Base-by-base conservation (phyloP, 2,888 invertebrate species). In the Luperina testacea region DNA sequence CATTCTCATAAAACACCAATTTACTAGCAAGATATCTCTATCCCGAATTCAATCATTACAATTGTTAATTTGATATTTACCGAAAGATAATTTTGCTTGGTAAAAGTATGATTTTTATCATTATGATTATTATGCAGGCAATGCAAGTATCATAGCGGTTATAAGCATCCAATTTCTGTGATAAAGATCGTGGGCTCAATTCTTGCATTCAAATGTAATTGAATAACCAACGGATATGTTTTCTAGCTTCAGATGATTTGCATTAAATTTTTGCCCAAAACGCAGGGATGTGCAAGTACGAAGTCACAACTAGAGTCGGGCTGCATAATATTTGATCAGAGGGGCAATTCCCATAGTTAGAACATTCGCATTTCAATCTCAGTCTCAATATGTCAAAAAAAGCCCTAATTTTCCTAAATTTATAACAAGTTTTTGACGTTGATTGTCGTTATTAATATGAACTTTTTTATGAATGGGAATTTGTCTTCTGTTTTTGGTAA, bases 1-100 rank as follows among this genome's bases (percentile, higher is more conserved):
- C 27, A 72, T 74, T 74, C 32, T 65, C 85, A 69, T 75, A 87
- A 84, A 87, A 87, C 73, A 75, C 70, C 42, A 86, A 73, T 80
- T 83, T 77, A 86, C 38, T 75, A 48, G 61, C 67, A 61, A 76
- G 80, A 80, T 86, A 86, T 65, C 45, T 42, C 27, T 61, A 59
- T 75, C 71, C 77, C 65, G 67, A 83, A 85, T 83, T 71, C 67
- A 71, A 42, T 78, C 67, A 81, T 74, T 83, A 78, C 48, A 2
- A 71, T 64, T 75, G 48, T 61, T 59, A 51, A 83, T 74, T 76
- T 70, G 51, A 63, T 78, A 75, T 78, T 85, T 84, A 42, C n/a
- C 38, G 15, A 53, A 68, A 15, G 51, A 6, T 51, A 57, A 53
- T 61, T 71, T 72, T 77, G 17, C 53, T 53, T 67, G 59, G 53